These are phyloP conservation scores for Diarsia mendica DNA, from an alignment of 2,888 invertebrate species.

Conservation along the genomic window DNA sequence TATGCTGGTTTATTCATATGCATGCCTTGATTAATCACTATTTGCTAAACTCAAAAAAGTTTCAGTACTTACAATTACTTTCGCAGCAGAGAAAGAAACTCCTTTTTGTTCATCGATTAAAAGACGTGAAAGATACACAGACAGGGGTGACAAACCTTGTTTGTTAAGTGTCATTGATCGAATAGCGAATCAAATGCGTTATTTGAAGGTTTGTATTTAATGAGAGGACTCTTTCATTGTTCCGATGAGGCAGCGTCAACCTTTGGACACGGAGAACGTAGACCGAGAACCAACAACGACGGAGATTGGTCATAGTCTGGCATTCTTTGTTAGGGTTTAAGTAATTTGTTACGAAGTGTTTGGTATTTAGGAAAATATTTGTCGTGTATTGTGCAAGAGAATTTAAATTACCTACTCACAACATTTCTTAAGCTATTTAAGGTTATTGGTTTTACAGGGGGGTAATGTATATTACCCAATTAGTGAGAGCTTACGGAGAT, in stretches of 20 bases:
- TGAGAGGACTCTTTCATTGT: conserved; percentile 74
- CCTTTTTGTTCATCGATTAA: not conserved
- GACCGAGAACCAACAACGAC: conserved; percentile 39
- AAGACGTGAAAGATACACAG: conserved; percentile 44
- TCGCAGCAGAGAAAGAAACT: not conserved
- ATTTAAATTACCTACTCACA: not conserved
- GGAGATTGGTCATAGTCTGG: conserved; percentile 58
- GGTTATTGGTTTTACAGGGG: not conserved
- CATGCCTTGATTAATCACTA: not conserved
- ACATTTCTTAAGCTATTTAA: too few relatives aligned
- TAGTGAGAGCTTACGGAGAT: not conserved
- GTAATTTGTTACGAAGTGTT: conserved; percentile 39
- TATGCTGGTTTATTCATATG: not conserved
- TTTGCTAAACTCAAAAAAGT: not conserved
- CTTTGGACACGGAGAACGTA: conserved; percentile 57
- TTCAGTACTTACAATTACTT: not conserved
- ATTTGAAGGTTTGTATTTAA: conserved; percentile 69
- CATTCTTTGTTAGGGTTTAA: conserved; percentile 59
- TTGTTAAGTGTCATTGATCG: conserved; percentile 56
- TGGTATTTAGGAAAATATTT: conserved; percentile 21
- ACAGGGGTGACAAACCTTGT: conserved; percentile 51
- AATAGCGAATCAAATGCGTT: conserved; percentile 60
- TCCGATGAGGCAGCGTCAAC: conserved; percentile 64
- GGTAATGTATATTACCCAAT: not conserved
- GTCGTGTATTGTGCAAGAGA: not conserved